Percentiles rank a stretch among this genome's conserved stretches.
Conservation (phyloP, 2,797 vertebrate species). For the Spinibarbus caldwelli region DNA sequence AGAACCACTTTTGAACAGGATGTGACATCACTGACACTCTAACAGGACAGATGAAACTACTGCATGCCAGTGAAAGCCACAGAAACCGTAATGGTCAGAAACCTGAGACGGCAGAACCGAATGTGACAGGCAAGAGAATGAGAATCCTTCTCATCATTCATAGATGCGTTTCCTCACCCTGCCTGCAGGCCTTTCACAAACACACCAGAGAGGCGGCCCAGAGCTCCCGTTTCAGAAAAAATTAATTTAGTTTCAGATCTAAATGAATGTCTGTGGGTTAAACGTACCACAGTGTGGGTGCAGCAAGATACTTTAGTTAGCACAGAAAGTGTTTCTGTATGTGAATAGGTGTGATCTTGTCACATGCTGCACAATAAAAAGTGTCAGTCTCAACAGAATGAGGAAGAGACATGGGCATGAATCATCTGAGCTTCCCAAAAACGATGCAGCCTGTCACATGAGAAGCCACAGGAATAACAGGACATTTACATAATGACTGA, state of each 20-base stretch:
- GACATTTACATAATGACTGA: neutral
- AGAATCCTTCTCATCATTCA: slow-evolving; percentile 12
- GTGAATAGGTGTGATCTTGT: neutral
- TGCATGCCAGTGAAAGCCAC: slow-evolving; percentile 11
- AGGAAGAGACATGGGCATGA: neutral
- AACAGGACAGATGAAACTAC: neutral
- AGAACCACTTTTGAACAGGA: slow-evolving; percentile 20
- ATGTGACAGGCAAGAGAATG: neutral
- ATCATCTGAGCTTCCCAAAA: slow-evolving; percentile 23
- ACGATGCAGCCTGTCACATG: neutral
- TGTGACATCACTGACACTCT: slow-evolving; percentile 12
- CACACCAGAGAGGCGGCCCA: neutral
- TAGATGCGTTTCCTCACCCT: neutral
- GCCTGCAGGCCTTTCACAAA: slow-evolving; percentile 27
- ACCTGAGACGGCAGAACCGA: neutral
- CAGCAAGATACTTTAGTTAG: neutral
- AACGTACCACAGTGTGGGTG: neutral
- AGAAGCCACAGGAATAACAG: neutral
- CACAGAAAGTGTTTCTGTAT: neutral
- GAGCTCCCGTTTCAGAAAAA: neutral
- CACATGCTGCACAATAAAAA: neutral
- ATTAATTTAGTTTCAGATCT: neutral
- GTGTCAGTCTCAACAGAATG: neutral
- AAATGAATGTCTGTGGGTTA: neutral
- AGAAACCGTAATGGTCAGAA: neutral